These are phyloP conservation scores for Monochamus saltuarius DNA, from an alignment of 1,140 invertebrate species.

Conservation along the genomic window DNA sequence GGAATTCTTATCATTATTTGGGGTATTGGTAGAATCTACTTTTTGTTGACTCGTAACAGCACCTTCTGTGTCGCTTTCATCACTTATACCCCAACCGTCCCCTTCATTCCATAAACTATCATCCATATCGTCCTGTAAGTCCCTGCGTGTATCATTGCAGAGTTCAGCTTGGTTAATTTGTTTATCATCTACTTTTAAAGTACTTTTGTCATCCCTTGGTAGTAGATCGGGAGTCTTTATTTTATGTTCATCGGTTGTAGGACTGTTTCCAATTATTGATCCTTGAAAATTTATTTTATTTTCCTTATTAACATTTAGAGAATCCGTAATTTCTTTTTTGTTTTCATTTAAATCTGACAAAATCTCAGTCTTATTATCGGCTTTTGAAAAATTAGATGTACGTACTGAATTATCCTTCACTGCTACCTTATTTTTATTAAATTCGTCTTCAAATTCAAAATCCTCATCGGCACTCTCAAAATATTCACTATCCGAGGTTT, in stretches of 20 bases:
- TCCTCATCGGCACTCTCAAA: slow-evolving; percentile 59
- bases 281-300: not conserved
- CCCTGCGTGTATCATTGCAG: not conserved
- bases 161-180: too few relatives aligned
- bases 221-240: not conserved
- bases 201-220: not conserved
- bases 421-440: slow-evolving; percentile 18
- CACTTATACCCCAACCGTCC: slow-evolving; percentile 5
- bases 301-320: not conserved
- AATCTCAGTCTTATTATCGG: slow-evolving; percentile 8
- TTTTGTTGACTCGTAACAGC: slow-evolving; percentile 9
- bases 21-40: not conserved
- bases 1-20: slow-evolving; percentile 1
- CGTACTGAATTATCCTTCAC: slow-evolving; percentile 11
- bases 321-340: not conserved
- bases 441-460: slow-evolving; percentile 59
- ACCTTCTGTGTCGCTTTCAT: not conserved
- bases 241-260: not conserved
- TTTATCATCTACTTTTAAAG: not conserved
- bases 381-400: not conserved
- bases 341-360: not conserved
- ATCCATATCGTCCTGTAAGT: not conserved
- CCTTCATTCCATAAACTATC: not conserved
- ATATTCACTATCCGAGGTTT: slow-evolving; percentile 70
- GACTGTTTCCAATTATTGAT: not conserved